Conservation (phyloP, 2,888 invertebrate genomes). For the Spilosoma lubricipeda region DNA sequence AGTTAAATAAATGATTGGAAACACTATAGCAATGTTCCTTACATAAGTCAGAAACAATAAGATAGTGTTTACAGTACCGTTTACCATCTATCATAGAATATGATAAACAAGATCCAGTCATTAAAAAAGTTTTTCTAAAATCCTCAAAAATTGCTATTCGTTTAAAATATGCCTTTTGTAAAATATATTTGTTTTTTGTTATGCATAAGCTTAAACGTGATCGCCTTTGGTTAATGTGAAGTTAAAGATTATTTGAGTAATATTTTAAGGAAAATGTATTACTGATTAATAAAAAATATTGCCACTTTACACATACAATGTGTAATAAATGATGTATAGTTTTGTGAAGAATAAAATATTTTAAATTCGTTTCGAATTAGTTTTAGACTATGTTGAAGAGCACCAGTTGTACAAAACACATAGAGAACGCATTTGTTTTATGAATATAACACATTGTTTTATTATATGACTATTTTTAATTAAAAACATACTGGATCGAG, state of each 20-base stretch:
- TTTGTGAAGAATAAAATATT: conserved; percentile 21
- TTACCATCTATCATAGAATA: not conserved
- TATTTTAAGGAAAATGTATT: not conserved
- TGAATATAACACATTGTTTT: conserved; percentile 13
- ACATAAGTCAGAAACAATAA: not conserved
- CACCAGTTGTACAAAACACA: conserved; percentile 46
- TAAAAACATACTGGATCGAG: not conserved
- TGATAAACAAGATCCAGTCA: not conserved
- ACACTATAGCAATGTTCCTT: too few species aligned
- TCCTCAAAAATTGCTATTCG: conserved; percentile 16
- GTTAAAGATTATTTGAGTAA: not conserved
- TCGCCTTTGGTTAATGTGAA: conserved; percentile 7
- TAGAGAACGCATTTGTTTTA: conserved; percentile 20
- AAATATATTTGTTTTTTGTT: conserved; percentile 32
- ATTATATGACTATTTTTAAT: not conserved
- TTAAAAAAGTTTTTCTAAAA: not conserved
- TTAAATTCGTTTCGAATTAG: conserved; percentile 28
- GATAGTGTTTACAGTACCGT: not conserved
- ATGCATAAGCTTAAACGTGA: conserved; percentile 30
- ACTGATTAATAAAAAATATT: conserved; percentile 14
- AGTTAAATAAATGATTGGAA: too few species aligned
- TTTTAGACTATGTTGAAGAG: conserved; percentile 36
- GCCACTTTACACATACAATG: conserved; percentile 23
- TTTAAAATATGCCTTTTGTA: conserved; percentile 19
- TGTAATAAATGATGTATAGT: conserved; percentile 45